A percentile compares a stretch with the other conserved stretches of the same genome.
phyloP scores from a whole-genome alignment of 2,113 vertebrate genomes.

The Pycnonotus jocosus region DNA sequence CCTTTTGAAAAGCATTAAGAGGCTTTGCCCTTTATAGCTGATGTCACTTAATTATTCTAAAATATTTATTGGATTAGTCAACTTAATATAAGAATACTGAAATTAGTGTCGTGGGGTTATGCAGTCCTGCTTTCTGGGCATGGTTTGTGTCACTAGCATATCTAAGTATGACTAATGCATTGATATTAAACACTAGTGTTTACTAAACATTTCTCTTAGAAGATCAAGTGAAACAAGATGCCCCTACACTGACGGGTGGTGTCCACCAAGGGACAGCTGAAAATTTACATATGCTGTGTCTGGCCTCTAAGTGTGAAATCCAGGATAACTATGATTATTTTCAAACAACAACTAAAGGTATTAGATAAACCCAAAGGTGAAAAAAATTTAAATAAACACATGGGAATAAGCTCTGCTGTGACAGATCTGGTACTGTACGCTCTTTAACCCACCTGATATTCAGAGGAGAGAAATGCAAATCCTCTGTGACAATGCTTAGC shows the following conservation, averaged over 20 bases:
- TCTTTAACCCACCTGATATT: rapidly evolving
- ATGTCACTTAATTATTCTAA: background rate
- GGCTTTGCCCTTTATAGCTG: background rate
- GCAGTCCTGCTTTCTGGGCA: background rate
- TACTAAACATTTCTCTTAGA: background rate
- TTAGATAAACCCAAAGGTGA: background rate
- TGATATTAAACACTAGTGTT: background rate
- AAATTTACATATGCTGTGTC: background rate
- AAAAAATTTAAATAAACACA: background rate
- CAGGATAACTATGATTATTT: background rate
- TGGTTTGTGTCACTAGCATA: background rate
- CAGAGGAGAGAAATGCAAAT: background rate
- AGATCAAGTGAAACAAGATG: background rate
- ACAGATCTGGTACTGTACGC: rapidly evolving
- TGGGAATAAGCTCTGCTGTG: rapidly evolving
- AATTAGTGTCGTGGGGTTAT: background rate
- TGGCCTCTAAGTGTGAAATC: background rate
- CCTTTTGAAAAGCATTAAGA: background rate
- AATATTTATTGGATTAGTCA: background rate
- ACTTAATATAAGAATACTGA: background rate
- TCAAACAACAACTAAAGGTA: background rate
- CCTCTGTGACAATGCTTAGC: background rate
- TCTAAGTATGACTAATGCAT: background rate
- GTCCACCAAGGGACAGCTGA: background rate
- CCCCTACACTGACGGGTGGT: background rate